Percentiles rank a stretch among this genome's conserved stretches.
phyloP scores from a whole-genome alignment of 2,113 vertebrate species.

The Regulus satrapa region DNA sequence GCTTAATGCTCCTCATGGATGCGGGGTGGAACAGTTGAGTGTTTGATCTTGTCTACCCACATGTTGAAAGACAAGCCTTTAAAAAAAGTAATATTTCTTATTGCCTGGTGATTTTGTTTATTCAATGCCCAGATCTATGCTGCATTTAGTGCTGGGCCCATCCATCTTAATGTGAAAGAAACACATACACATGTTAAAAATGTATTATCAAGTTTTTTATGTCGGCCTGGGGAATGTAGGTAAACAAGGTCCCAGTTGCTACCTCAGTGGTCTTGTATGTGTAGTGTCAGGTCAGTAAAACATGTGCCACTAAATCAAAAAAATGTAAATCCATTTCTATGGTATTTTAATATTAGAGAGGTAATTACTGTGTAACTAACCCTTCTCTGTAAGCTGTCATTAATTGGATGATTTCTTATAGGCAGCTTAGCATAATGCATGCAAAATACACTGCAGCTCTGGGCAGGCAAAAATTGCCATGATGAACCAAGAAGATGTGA shows the following conservation, averaged over 20 bases:
- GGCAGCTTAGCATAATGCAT: conserved; percentile 45
- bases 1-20: neutral
- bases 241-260: neutral
- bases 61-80: neutral
- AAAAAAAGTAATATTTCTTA: neutral
- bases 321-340: conserved; percentile 16
- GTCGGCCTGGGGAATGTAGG: neutral
- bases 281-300: neutral
- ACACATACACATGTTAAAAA: neutral
- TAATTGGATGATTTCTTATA: conserved; percentile 51
- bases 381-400: conserved; percentile 13
- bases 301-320: neutral
- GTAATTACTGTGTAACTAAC: neutral
- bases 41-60: neutral
- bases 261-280: neutral
- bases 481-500: neutral
- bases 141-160: neutral
- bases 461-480: neutral
- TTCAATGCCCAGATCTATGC: neutral
- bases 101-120: neutral
- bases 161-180: neutral
- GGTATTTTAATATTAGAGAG: conserved; percentile 26
- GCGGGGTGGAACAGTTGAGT: neutral
- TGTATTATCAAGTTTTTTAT: neutral
- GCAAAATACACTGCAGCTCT: conserved; percentile 1